A percentile compares a stretch with the other conserved stretches of the same genome.
Conservation (phyloP, 2,113 vertebrate species). For the Indicator indicator region DNA sequence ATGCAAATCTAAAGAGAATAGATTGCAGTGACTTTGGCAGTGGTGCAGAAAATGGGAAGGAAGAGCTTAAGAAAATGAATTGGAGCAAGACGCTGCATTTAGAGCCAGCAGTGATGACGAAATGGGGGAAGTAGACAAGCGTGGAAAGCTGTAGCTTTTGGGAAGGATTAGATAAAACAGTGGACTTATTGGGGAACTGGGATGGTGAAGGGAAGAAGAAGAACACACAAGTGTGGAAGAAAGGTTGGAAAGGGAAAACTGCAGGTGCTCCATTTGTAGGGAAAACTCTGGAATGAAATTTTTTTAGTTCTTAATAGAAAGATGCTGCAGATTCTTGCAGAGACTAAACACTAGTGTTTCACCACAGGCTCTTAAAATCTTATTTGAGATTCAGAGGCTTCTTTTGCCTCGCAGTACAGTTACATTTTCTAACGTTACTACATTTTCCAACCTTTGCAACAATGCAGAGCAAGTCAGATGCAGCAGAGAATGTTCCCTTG, state of each 20-base stretch:
- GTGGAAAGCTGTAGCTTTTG: not conserved
- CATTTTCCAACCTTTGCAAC: not conserved
- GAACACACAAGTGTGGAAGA: not conserved
- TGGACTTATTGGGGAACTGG: not conserved
- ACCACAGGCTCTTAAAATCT: not conserved
- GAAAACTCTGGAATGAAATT: not conserved
- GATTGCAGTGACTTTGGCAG: slow-evolving; percentile 37
- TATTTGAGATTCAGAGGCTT: rapidly evolving
- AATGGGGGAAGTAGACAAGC: not conserved
- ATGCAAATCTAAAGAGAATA: not conserved
- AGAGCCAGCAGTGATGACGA: not conserved
- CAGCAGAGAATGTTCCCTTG: not conserved
- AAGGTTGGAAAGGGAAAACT: not conserved
- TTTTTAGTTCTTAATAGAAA: not conserved
- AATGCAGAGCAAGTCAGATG: not conserved
- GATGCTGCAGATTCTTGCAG: not conserved
- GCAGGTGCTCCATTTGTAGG: not conserved
- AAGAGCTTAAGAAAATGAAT: slow-evolving; percentile 20
- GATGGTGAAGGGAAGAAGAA: not conserved
- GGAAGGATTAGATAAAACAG: not conserved
- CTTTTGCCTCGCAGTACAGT: not conserved
- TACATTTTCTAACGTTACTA: not conserved
- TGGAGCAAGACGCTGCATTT: not conserved
- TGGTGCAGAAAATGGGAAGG: not conserved
- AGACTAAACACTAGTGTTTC: not conserved